Base-by-base conservation (phyloP, 2,888 invertebrate genomes). In the Melolontha melolontha region DNA sequence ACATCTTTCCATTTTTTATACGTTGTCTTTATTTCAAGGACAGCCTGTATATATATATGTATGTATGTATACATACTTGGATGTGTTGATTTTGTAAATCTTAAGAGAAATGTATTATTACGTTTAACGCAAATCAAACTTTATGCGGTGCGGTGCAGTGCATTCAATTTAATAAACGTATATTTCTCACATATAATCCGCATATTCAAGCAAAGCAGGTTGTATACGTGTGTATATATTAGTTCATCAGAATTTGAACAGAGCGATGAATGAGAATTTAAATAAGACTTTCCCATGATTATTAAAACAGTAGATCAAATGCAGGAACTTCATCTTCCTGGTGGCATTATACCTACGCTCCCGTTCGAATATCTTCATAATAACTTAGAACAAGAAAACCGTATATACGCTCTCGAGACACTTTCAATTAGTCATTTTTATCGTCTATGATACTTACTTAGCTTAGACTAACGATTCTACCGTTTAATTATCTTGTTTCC, bases 201-300 rank as follows among this genome's bases (percentile, higher is more conserved):
- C 34, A 6, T 34, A 10, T 34, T 5, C 10, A 34, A 10, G 34
- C 34, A 2, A 34, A 34, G 34, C 34, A 34, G 34, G 34, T 34
- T 34, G 34, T 34, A 34, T 34, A 34, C 34, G 34, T 34, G 8
- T 22, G 22, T 22, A 22, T 22, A 22, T 22, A 22, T 22, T 22
- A 22, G 22, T 34, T 34, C 34, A 5, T 34, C 7, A 34, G 34
- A 34, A 34, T 34, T 34, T 34, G 6, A 34, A 10, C 47, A 17
- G 17, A 14, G 47, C 47, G 16, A n/a, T 11, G 11, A 7, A 57
- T 17, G 22, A 27, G 59, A 47, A 59, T 59, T 59, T 59, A 29
- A 59, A 59, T 59, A 29, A 14, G 47, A 59, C 47, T 59, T 59
- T 59, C 59, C 29, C 59, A 59, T 59, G 59, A 59, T 59, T 59